Evolutionary conservation across 23 tunicate species (phyloP).

Genomic region (Oikopleura albicans): DNA sequence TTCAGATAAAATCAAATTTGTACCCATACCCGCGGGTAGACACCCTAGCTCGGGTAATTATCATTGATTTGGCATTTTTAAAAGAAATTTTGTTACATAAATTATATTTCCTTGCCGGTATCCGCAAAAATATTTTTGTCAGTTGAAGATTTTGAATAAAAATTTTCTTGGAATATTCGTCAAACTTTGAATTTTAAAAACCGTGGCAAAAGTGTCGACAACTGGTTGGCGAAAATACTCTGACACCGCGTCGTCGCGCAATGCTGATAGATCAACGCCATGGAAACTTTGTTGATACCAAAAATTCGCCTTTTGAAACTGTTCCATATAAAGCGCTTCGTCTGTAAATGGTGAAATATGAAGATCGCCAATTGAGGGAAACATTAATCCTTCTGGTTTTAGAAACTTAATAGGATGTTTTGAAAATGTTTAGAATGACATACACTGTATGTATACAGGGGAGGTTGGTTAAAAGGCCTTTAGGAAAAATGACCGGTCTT

Average conservation of each 20-base stretch:
- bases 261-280: conserved; percentile 76
- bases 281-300: conserved; percentile 99
- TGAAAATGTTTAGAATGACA: conserved; percentile 18
- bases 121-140: too few species aligned
- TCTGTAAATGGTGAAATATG: conserved; percentile 89
- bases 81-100: too few species aligned
- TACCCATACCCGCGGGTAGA: too few species aligned
- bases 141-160: too few species aligned
- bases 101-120: too few species aligned
- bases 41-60: too few species aligned
- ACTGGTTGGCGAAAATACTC: conserved; percentile 93
- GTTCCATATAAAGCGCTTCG: conserved; percentile 89
- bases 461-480: too few species aligned
- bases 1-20: too few species aligned
- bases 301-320: conserved; percentile 93
- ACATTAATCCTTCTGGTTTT: conserved; percentile 46
- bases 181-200: too few species aligned
- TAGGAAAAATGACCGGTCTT: not conserved
- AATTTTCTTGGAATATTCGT: too few species aligned
- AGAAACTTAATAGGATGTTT: not conserved
- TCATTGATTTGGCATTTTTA: too few species aligned
- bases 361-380: conserved; percentile 86
- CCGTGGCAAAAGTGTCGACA: conserved; percentile 80
- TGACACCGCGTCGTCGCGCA: conserved; percentile 79
- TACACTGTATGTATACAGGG: not conserved